Conservation (phyloP, 2,113 vertebrate genomes). For the Zapus hudsonius region DNA sequence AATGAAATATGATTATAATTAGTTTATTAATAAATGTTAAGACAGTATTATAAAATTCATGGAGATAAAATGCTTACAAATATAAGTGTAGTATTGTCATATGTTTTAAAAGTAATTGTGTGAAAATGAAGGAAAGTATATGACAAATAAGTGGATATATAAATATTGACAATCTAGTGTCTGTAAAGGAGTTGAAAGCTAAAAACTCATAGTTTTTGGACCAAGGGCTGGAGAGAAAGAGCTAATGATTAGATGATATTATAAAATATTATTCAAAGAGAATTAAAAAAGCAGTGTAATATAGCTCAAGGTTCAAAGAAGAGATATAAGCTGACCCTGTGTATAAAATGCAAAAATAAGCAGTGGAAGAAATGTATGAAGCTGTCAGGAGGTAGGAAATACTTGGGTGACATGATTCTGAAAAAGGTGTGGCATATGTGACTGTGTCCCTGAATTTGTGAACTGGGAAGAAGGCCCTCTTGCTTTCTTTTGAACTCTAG, state of each 20-base stretch:
- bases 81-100: background rate
- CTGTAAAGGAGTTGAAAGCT: background rate
- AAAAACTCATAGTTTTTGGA: background rate
- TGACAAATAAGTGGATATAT: background rate
- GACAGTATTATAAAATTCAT: background rate
- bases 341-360: background rate
- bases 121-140: background rate
- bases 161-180: background rate
- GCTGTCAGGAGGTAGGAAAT: background rate
- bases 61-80: background rate
- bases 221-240: background rate
- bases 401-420: background rate
- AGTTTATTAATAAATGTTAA: background rate
- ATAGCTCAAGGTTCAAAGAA: background rate
- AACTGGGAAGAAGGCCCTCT: background rate
- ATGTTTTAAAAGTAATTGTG: background rate
- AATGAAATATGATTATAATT: background rate
- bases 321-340: background rate
- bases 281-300: background rate
- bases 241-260: background rate
- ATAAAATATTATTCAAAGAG: constrained; percentile 18
- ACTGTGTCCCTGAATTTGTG: background rate
- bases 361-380: background rate
- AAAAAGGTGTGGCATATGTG: rapidly evolving
- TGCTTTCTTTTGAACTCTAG: background rate